A percentile compares a stretch with the other conserved stretches of the same genome.
Evolutionary conservation across 2,888 invertebrate species (phyloP).

Genomic region (Dryocosmus kuriphilus): DNA sequence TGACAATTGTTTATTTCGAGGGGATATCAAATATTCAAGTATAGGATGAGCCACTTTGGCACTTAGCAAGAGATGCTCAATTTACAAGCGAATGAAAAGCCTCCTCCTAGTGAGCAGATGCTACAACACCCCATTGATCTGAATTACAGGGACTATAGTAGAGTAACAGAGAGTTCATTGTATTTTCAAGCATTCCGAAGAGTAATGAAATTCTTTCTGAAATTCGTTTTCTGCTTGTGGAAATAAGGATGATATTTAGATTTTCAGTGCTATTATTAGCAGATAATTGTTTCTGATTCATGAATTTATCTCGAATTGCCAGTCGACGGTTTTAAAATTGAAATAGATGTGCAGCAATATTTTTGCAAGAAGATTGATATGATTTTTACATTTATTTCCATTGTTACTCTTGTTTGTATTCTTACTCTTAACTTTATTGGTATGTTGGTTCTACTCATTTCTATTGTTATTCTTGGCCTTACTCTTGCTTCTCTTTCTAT

Average conservation of each 20-base stretch:
- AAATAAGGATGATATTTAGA: background rate
- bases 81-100: conserved; percentile 1
- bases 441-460: conserved; percentile 3
- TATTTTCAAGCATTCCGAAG: conserved; percentile 18
- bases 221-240: conserved; percentile 18
- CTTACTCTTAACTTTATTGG: background rate
- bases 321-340: no score
- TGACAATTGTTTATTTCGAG: background rate
- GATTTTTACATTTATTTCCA: background rate
- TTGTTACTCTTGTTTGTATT: background rate
- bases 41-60: conserved; percentile 1
- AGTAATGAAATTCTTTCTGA: background rate
- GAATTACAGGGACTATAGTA: background rate
- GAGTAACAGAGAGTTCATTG: conserved; percentile 9
- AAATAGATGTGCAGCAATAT: no score
- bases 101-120: background rate
- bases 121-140: conserved; percentile 1
- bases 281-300: background rate
- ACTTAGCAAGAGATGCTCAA: background rate
- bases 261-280: background rate
- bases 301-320: no score
- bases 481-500: conserved; percentile 4
- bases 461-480: conserved; percentile 25
- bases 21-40: background rate
- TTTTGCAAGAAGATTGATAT: background rate